phyloP scores from a whole-genome alignment of 2,888 invertebrate species.

The Hipparchia sbordonii region DNA sequence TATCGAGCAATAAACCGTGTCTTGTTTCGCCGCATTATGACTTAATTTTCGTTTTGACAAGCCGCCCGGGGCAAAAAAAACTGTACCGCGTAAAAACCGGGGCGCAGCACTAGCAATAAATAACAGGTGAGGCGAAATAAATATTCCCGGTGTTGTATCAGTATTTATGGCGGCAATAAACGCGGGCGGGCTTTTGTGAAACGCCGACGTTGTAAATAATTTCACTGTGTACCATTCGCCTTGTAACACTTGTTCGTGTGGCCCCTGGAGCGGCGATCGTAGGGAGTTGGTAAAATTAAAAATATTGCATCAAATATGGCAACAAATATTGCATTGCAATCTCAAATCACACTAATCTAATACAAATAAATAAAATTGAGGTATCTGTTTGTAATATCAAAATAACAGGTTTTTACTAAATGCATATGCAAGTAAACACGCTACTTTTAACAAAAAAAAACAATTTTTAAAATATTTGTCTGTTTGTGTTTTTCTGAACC shows the following conservation, averaged over 20 bases:
- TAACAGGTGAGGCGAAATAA: constrained; percentile 77
- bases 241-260: constrained; percentile 67
- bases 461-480: too few relatives aligned
- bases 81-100: constrained; percentile 54
- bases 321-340: too few relatives aligned
- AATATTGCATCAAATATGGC: too few relatives aligned
- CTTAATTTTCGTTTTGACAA: constrained; percentile 38
- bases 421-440: neutral
- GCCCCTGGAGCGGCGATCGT: constrained; percentile 44
- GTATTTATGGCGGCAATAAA: constrained; percentile 81
- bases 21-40: constrained; percentile 28
- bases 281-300: neutral
- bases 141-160: constrained; percentile 77
- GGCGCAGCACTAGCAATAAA: constrained; percentile 70
- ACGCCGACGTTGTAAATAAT: constrained; percentile 80
- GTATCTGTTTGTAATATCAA: too few relatives aligned
- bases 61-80: constrained; percentile 40
- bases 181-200: constrained; percentile 69
- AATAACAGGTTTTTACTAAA: too few relatives aligned
- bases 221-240: constrained; percentile 70
- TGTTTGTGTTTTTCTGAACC: too few relatives aligned
- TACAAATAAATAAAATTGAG: neutral
- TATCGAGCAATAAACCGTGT: constrained; percentile 14
- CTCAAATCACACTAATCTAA: neutral
- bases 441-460: too few relatives aligned